These are phyloP conservation scores for Myotis lucifugus DNA, from an alignment of 2,113 vertebrate genomes.

Conservation along the genomic window DNA sequence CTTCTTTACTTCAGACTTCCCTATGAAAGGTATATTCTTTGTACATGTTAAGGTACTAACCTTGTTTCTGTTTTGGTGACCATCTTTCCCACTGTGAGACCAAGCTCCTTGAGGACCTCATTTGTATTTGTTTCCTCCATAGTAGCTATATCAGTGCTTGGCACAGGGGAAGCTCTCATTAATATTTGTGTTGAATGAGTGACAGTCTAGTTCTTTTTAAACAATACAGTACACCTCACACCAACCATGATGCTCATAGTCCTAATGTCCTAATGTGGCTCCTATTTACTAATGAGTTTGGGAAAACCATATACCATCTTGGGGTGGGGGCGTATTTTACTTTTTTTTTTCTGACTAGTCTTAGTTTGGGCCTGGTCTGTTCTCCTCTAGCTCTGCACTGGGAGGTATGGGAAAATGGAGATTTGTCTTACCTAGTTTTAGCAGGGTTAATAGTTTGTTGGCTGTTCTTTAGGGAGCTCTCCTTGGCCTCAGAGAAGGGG, in stretches of 20 bases:
- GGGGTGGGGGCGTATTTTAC: background rate
- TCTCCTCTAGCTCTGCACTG: background rate
- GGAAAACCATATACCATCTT: background rate
- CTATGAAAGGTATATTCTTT: background rate
- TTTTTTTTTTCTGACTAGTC: background rate
- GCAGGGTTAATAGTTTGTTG: background rate
- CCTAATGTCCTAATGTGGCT: background rate
- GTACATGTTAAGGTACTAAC: background rate
- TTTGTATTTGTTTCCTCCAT: background rate
- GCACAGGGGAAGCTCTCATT: background rate
- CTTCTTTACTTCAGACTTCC: background rate
- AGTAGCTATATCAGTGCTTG: background rate
- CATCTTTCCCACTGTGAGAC: background rate
- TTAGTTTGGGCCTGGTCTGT: background rate
- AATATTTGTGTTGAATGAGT: slow-evolving; percentile 34
- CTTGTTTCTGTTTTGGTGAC: background rate
- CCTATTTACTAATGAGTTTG: slow-evolving; percentile 8
- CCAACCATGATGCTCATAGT: background rate
- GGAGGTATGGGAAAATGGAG: background rate
- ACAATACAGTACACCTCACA: background rate
- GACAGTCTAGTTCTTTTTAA: background rate
- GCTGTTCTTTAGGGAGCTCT: background rate
- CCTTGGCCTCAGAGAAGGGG: background rate
- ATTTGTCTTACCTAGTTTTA: background rate
- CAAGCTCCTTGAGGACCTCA: background rate